Percentiles rank a stretch among this genome's conserved stretches.
Evolutionary conservation across 2,113 vertebrate genomes (phyloP).

Genomic region (Heterotis niloticus): DNA sequence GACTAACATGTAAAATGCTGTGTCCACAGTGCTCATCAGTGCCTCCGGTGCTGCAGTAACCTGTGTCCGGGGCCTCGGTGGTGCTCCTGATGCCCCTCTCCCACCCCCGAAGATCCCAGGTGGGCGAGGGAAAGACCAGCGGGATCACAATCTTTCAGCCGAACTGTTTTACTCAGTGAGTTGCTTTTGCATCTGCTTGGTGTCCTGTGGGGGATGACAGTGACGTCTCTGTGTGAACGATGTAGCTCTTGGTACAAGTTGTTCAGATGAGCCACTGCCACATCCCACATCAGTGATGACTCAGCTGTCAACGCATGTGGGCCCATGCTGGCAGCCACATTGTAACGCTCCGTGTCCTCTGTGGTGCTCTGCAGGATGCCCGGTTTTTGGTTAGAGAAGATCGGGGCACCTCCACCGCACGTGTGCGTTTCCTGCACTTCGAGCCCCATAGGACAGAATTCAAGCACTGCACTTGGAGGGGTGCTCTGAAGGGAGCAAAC

Average conservation of each 20-base stretch:
- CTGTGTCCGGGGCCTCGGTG: constrained; percentile 82
- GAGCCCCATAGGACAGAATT: constrained; percentile 70
- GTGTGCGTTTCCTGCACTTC: constrained; percentile 68
- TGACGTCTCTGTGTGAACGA: too few relatives aligned
- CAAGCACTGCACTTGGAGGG: constrained; percentile 69
- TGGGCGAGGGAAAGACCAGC: constrained; percentile 82
- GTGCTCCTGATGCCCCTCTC: constrained; percentile 88
- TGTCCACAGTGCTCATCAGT: constrained; percentile 61
- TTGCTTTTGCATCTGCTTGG: constrained; percentile 19
- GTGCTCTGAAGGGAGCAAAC: constrained; percentile 67
- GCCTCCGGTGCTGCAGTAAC: constrained; percentile 74
- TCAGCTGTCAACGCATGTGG: too few relatives aligned
- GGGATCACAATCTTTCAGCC: constrained; percentile 84
- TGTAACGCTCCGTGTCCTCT: background rate
- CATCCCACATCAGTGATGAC: background rate
- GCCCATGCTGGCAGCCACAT: too few relatives aligned
- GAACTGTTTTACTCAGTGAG: constrained; percentile 76
- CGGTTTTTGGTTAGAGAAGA: constrained; percentile 79
- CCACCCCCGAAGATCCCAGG: constrained; percentile 88
- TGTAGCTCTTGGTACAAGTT: too few relatives aligned
- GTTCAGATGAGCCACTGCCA: background rate
- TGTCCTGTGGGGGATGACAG: too few relatives aligned
- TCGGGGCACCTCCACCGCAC: constrained; percentile 57
- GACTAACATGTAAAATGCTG: background rate
- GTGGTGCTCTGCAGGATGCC: constrained; percentile 61